Evolutionary conservation across 2,888 invertebrate species (phyloP).

Genomic region (Abrostola triplasia): DNA sequence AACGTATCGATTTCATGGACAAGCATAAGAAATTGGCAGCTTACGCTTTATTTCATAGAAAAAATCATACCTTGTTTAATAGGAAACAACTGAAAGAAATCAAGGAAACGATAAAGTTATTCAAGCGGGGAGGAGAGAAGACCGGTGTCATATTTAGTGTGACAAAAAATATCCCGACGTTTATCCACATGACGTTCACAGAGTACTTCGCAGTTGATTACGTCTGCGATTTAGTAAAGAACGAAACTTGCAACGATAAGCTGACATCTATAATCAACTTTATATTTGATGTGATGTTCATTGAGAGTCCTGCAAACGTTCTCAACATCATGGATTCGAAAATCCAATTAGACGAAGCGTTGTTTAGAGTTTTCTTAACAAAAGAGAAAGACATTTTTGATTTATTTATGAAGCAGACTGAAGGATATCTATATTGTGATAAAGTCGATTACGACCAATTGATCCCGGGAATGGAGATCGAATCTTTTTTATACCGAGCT

Average conservation of each 20-base stretch:
- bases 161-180: slow-evolving; percentile 23
- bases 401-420: neutral
- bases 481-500: no score
- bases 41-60: slow-evolving; percentile 19
- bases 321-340: slow-evolving; percentile 13
- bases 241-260: neutral
- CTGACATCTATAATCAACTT: slow-evolving; percentile 5
- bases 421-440: neutral
- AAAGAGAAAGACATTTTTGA: neutral
- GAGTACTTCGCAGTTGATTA: slow-evolving; percentile 43
- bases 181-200: slow-evolving; percentile 33
- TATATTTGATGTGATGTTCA: slow-evolving; percentile 10
- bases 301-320: neutral
- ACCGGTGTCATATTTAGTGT: slow-evolving; percentile 32
- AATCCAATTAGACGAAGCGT: neutral
- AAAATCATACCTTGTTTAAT: slow-evolving; percentile 10
- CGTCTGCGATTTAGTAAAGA: slow-evolving; percentile 32
- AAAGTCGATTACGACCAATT: no score
- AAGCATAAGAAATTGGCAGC: slow-evolving; percentile 40
- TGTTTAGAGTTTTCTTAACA: neutral
- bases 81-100: slow-evolving; percentile 17
- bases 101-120: slow-evolving; percentile 5
- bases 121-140: slow-evolving; percentile 31
- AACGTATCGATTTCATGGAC: slow-evolving; percentile 23
- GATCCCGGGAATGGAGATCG: no score